Percentiles rank a stretch among this genome's conserved stretches.
phyloP scores from a whole-genome alignment of 2,113 vertebrate species.

The Nesospiza acunhae region DNA sequence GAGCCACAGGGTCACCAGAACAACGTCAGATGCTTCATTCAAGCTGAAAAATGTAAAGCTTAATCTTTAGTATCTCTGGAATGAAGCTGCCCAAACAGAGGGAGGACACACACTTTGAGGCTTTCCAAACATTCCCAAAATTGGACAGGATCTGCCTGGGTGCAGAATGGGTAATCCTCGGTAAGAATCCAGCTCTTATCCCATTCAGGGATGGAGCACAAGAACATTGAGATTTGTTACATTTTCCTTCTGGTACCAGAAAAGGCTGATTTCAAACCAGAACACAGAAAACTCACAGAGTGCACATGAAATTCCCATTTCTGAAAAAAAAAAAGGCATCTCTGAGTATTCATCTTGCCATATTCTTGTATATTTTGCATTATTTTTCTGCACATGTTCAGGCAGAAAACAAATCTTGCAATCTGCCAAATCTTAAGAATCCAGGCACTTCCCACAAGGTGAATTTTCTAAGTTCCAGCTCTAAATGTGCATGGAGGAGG shows the following conservation, averaged over 20 bases:
- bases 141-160: neutral
- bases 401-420: neutral
- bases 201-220: neutral
- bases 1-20: neutral
- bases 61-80: neutral
- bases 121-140: conserved; percentile 19
- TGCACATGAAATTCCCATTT: neutral
- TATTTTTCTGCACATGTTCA: neutral
- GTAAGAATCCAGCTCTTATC: neutral
- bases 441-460: neutral
- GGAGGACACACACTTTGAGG: neutral
- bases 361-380: neutral
- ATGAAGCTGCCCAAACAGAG: neutral
- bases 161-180: neutral
- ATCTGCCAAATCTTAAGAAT: neutral
- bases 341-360: neutral
- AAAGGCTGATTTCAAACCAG: neutral
- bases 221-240: neutral
- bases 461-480: neutral
- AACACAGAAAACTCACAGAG: neutral
- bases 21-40: neutral
- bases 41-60: neutral
- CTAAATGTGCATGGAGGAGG: neutral
- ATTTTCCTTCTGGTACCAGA: neutral
- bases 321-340: neutral